These are phyloP conservation scores for Micromesistius poutassou DNA, from an alignment of 2,797 vertebrate species.

Conservation along the genomic window DNA sequence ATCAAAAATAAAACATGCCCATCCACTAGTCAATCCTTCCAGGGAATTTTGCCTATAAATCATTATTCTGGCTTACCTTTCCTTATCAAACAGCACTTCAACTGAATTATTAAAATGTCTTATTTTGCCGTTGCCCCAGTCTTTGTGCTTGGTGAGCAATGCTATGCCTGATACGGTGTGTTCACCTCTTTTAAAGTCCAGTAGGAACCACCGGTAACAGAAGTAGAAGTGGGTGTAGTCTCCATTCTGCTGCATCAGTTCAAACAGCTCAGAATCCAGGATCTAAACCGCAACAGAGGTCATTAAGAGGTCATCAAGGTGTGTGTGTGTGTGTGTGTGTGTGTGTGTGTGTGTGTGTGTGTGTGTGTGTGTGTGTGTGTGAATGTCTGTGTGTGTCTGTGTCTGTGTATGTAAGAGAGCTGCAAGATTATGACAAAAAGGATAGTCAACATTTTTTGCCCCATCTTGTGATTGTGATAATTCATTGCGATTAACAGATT, in stretches of 20 bases:
- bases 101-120: background rate
- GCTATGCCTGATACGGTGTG: background rate
- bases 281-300: constrained; percentile 72
- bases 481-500: too few species aligned
- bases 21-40: background rate
- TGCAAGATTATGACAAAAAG: too few species aligned
- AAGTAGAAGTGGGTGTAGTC: constrained; percentile 99
- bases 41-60: background rate
- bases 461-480: too few species aligned
- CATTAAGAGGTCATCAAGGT: background rate
- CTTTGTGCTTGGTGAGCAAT: background rate
- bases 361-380: background rate
- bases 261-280: constrained; percentile 94
- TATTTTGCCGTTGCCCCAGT: background rate
- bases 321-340: background rate
- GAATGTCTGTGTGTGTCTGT: background rate
- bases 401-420: background rate
- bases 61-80: background rate
- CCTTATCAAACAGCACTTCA: background rate
- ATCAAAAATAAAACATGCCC: background rate
- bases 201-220: constrained; percentile 98
- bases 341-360: too few species aligned
- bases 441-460: too few species aligned
- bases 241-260: constrained; percentile 98
- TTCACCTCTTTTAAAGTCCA: constrained; percentile 97